Base-by-base conservation (phyloP, 2,113 vertebrate genomes). In the Phasianus colchicus region DNA sequence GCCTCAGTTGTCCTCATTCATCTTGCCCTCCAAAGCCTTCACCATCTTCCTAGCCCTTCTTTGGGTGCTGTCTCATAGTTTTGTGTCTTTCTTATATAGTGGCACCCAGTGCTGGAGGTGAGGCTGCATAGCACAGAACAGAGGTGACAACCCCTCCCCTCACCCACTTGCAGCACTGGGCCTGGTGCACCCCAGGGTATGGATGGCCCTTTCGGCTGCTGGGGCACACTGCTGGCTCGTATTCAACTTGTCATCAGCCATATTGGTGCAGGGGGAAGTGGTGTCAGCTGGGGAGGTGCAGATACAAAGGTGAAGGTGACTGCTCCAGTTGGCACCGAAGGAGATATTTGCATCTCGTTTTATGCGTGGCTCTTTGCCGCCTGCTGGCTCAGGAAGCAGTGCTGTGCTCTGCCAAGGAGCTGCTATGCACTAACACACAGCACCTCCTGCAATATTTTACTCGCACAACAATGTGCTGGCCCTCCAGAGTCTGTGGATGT, bases 391-490 rank as follows among this genome's bases (percentile, higher is more conserved):
- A 4, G 80, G 40, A 58, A 58, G 40, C 70, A 63, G 48, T 0
- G 0, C 2, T 58, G 47, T 55, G 43, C 36, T 66, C 24, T 75
- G 66, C 55, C 25, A 36, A 1, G 1, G 18, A 38, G 34, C 55
- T 86, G n/a, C 21, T 19, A 1, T 7, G 29, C 0, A 0, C 25
- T 61, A 55, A 40, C 66, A 67, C 0, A 0, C 29, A n/a, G 45
- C 69, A 42, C 45, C 34, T 12, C 13, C 9, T 89, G 52, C 42
- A 24, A 3, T n/a, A 10, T 29, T 40, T 4, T 25, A 11, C 24
- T 57, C 0, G 0, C 24, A 72, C 63, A 45, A 60, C 29, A 47
- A 72, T 32, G 7, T 75, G 40, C 63, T 90, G 80, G n/a, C 34
- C 27, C 29, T 74, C 29, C 6, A 2, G 8, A 67, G 13, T 29